A percentile compares a stretch with the other conserved stretches of the same genome.
Evolutionary conservation across 2,888 invertebrate species (phyloP).

Genomic region (Rhogogaster chlorosoma): DNA sequence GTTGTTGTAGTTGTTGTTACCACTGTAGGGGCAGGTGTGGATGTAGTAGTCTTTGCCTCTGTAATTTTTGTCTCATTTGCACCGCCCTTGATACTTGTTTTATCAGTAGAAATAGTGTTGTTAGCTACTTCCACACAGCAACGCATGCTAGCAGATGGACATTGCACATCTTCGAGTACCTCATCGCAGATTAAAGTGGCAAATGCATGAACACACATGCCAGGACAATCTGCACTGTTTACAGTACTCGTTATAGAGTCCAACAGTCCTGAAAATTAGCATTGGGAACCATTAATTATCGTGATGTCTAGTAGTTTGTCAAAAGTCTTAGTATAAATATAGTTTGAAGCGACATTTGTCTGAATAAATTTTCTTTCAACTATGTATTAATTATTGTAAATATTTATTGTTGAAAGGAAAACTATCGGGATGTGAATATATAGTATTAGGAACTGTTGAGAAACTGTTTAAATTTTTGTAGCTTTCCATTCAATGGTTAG

Average conservation of each 20-base stretch:
- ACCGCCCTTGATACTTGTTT: constrained; percentile 60
- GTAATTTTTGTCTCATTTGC: constrained; percentile 63
- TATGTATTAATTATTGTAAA: background rate
- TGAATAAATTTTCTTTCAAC: background rate
- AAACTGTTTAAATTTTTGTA: background rate
- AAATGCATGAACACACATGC: constrained; percentile 91
- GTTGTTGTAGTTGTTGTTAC: constrained; percentile 65
- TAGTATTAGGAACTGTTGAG: background rate
- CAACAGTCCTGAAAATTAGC: constrained; percentile 83
- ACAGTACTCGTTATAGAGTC: constrained; percentile 92
- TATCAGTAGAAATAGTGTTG: constrained; percentile 70
- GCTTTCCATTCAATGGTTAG: background rate
- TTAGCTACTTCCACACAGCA: constrained; percentile 91
- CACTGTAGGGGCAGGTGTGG: constrained; percentile 69
- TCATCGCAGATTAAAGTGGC: constrained; percentile 93
- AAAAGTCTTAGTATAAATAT: background rate
- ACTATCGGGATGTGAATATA: background rate
- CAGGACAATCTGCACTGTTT: constrained; percentile 92
- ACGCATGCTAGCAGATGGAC: constrained; percentile 90
- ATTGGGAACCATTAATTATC: constrained; percentile 26
- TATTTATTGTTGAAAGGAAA: background rate
- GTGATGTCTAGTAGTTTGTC: background rate
- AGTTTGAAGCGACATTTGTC: background rate
- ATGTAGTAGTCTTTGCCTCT: constrained; percentile 70
- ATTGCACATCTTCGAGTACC: constrained; percentile 89